Evolutionary conservation across 2,888 invertebrate genomes (phyloP).

Genomic region (Herminia tarsipennalis): DNA sequence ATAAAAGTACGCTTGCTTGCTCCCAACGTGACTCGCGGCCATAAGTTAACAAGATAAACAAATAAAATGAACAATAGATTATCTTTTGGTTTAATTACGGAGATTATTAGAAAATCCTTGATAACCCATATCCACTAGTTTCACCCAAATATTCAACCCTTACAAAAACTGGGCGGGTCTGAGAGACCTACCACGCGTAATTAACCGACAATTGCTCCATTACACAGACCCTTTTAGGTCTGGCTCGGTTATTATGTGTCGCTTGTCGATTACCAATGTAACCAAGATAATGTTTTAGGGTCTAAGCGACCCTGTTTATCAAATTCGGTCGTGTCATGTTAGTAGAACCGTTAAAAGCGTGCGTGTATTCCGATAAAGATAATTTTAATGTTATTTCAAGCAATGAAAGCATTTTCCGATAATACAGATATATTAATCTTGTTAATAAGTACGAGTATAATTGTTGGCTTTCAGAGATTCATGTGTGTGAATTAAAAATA

Average conservation of each 20-base stretch:
- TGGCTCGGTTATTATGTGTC: constrained; percentile 58
- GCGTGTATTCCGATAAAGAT: neutral
- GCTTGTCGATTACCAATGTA: constrained; percentile 63
- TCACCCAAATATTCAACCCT: constrained; percentile 28
- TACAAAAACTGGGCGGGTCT: constrained; percentile 42
- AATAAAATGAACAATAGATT: no score
- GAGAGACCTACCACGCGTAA: constrained; percentile 51
- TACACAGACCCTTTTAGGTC: constrained; percentile 63
- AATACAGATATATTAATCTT: neutral
- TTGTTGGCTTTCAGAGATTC: no score
- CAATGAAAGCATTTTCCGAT: neutral
- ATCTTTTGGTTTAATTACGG: no score
- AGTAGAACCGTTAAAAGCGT: constrained; percentile 6
- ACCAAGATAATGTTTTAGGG: constrained; percentile 46
- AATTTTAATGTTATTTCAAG: neutral
- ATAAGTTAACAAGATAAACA: no score
- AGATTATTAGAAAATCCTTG: no score
- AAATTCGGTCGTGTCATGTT: constrained; percentile 25
- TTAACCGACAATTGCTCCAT: constrained; percentile 70
- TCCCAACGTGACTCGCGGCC: no score
- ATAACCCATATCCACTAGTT: constrained; percentile 22
- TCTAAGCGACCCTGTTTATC: constrained; percentile 41
- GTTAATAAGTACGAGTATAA: no score
- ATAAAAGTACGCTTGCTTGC: no score
- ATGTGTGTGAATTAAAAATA: no score